These are phyloP conservation scores for Macrochelys suwanniensis DNA, from an alignment of 2,797 vertebrate species.

Conservation along the genomic window DNA sequence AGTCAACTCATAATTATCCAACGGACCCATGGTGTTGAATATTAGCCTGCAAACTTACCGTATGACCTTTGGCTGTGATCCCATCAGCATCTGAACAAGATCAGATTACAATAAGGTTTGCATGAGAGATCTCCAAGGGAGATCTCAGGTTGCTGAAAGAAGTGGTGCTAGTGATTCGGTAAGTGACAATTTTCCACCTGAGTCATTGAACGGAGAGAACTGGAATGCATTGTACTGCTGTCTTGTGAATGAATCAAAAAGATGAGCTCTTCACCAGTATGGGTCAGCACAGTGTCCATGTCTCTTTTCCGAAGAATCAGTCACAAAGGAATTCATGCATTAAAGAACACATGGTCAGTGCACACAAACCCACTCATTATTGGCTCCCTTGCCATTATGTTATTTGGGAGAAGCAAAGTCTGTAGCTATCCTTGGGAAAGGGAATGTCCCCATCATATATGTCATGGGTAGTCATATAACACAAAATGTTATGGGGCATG, in stretches of 20 bases:
- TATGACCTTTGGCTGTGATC: slow-evolving; percentile 40
- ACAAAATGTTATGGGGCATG: not conserved
- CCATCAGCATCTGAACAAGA: not conserved
- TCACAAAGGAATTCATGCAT: not conserved
- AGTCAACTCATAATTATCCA: slow-evolving; percentile 56
- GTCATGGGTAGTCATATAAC: not conserved
- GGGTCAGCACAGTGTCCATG: not conserved
- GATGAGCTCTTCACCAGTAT: not conserved
- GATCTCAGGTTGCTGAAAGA: slow-evolving; percentile 31
- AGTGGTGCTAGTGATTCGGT: not conserved
- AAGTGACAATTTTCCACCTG: not conserved
- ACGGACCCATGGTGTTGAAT: slow-evolving; percentile 40
- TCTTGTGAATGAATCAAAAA: slow-evolving; percentile 23
- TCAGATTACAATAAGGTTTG: slow-evolving; percentile 36
- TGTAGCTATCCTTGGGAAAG: not conserved
- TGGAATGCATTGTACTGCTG: not conserved
- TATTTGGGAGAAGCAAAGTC: not conserved
- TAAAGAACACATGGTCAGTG: not conserved
- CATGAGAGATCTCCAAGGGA: slow-evolving; percentile 29
- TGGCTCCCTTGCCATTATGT: not conserved
- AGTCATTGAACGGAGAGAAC: slow-evolving; percentile 7
- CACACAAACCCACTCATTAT: accelerated
- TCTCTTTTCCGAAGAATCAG: not conserved
- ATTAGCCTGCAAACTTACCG: slow-evolving; percentile 34
- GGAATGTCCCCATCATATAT: not conserved